These are phyloP conservation scores for Daubentonia madagascariensis DNA, from an alignment of 2,113 vertebrate genomes.

Conservation along the genomic window DNA sequence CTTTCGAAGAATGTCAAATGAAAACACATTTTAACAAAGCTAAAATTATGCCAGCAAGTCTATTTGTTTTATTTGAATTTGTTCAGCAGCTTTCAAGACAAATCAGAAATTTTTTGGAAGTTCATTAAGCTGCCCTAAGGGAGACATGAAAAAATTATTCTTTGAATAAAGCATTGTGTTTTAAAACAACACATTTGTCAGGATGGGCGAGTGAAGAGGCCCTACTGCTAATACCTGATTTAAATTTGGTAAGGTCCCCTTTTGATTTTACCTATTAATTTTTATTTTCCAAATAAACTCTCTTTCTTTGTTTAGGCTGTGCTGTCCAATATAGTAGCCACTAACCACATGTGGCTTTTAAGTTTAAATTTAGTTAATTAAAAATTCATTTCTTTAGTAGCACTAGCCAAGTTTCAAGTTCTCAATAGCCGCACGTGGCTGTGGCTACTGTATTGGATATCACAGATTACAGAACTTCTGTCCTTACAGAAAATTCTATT, in stretches of 20 bases:
- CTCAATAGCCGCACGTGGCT: not conserved
- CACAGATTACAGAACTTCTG: not conserved
- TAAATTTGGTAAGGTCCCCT: not conserved
- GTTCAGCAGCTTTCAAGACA: not conserved
- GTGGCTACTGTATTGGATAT: not conserved
- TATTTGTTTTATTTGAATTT: constrained; percentile 22
- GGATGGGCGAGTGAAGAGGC: not conserved
- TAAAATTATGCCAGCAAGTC: constrained; percentile 4
- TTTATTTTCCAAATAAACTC: not conserved
- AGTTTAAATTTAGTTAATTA: not conserved
- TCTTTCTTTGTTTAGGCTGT: not conserved
- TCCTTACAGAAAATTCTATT: not conserved
- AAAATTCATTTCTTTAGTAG: not conserved
- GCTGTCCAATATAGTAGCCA: not conserved
- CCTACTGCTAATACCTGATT: not conserved
- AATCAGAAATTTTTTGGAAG: not conserved
- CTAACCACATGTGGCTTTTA: not conserved
- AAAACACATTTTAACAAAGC: not conserved
- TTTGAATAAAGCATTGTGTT: not conserved
- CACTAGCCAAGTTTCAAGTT: not conserved
- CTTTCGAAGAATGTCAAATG: not conserved
- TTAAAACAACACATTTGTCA: not conserved
- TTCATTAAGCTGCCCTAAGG: not conserved
- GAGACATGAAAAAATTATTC: not conserved
- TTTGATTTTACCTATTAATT: not conserved